Evolutionary conservation across 2,113 vertebrate species (phyloP).

Genomic region (Prionailurus bengalensis): DNA sequence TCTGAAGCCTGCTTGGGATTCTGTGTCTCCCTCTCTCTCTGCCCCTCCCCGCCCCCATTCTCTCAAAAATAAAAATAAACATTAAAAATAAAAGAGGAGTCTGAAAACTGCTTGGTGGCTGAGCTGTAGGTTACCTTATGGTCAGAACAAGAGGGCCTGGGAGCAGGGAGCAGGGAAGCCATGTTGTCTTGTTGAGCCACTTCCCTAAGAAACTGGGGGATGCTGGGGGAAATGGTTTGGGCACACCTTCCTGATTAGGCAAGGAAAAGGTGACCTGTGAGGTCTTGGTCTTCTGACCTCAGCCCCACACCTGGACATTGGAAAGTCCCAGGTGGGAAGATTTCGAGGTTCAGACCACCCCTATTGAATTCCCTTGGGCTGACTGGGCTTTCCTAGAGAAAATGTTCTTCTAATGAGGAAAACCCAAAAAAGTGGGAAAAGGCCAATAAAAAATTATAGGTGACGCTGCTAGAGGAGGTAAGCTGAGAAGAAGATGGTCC

Average conservation of each 20-base stretch:
- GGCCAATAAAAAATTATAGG: neutral
- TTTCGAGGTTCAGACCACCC: neutral
- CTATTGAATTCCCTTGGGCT: neutral
- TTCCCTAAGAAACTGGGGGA: neutral
- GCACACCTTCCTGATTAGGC: neutral
- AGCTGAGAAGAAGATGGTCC: neutral
- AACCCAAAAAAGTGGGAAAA: neutral
- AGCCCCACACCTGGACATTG: neutral
- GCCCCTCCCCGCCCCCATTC: no score
- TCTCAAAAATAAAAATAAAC: no score
- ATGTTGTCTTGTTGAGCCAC: neutral
- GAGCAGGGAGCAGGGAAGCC: neutral
- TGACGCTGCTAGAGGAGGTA: neutral
- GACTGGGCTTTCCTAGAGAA: constrained; percentile 1
- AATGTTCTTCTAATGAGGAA: neutral
- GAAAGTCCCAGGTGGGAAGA: neutral
- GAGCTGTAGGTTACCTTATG: neutral
- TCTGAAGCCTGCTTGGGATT: no score
- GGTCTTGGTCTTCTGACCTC: neutral
- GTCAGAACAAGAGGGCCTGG: neutral
- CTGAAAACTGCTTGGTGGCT: neutral
- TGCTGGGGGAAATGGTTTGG: neutral
- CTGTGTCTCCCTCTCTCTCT: no score
- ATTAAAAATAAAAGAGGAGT: neutral
- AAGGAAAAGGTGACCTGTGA: neutral